Conservation (phyloP, 2,113 vertebrate genomes). For the Chiloscyllium plagiosum region DNA sequence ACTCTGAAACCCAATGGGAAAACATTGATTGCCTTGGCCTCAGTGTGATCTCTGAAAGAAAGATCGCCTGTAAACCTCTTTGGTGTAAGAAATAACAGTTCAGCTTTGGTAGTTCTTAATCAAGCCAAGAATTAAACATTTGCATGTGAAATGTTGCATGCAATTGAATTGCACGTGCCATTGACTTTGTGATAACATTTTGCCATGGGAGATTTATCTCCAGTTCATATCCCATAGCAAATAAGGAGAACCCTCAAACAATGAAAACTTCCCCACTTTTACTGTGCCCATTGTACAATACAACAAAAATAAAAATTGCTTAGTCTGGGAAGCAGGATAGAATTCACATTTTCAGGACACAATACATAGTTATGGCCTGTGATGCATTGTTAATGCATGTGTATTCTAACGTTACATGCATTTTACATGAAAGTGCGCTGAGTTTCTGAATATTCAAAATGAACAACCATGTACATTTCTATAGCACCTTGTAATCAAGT, state of each 20-base stretch:
- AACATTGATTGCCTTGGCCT: background rate
- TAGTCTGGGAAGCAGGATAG: too few relatives aligned
- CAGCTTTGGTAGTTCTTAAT: background rate
- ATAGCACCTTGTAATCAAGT: background rate
- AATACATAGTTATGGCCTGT: too few relatives aligned
- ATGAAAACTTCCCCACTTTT: background rate
- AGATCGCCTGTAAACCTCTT: background rate
- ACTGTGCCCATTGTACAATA: background rate
- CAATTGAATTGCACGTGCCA: background rate
- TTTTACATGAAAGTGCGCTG: background rate
- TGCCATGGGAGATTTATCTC: background rate
- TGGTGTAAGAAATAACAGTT: background rate
- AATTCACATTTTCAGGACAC: too few relatives aligned
- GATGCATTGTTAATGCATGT: background rate
- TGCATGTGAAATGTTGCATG: conserved; percentile 5
- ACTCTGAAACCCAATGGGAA: background rate
- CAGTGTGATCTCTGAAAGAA: background rate
- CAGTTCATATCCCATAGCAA: background rate
- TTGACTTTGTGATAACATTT: background rate
- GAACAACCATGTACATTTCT: background rate
- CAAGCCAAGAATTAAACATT: background rate
- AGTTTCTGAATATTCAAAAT: background rate
- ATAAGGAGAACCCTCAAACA: background rate
- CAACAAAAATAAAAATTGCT: background rate
- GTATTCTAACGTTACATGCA: background rate